These are phyloP conservation scores for Solenodon paradoxus DNA, from an alignment of 2,113 vertebrate species.

Conservation along the genomic window DNA sequence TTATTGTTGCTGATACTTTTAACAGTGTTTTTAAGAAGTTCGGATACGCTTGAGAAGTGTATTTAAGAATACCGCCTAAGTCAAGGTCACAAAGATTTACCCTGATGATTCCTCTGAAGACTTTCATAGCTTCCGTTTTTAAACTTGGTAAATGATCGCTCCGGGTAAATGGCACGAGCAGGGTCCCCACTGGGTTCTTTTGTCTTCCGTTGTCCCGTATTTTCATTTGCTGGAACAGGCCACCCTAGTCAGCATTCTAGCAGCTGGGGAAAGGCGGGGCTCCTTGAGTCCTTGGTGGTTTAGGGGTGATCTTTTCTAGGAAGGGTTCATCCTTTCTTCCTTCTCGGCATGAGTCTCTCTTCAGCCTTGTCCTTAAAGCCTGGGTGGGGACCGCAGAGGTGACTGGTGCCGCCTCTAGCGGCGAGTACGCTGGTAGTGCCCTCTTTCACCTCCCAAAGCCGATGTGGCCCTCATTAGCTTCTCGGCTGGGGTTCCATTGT, in stretches of 20 bases:
- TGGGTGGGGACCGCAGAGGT: not conserved
- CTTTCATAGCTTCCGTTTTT: not conserved
- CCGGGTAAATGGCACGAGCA: fast-evolving
- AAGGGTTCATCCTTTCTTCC: not conserved
- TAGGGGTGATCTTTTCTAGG: fast-evolving
- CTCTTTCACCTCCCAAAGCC: fast-evolving
- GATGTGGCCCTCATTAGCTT: fast-evolving
- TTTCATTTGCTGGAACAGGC: not conserved
- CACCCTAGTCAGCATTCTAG: not conserved
- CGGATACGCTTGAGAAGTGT: no score
- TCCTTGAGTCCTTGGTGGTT: not conserved
- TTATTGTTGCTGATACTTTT: not conserved
- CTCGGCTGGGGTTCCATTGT: not conserved
- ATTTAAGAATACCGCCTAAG: no score
- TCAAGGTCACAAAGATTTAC: not conserved
- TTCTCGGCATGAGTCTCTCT: not conserved
- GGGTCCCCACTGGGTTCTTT: not conserved
- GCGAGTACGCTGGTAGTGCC: fast-evolving
- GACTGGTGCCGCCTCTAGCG: not conserved
- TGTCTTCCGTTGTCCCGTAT: not conserved
- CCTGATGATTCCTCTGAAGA: not conserved
- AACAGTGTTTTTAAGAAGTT: no score
- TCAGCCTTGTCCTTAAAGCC: not conserved
- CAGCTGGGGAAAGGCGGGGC: not conserved
- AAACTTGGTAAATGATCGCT: fast-evolving